Evolutionary conservation across 2,888 invertebrate genomes (phyloP).

Genomic region (Microchrysa polita): DNA sequence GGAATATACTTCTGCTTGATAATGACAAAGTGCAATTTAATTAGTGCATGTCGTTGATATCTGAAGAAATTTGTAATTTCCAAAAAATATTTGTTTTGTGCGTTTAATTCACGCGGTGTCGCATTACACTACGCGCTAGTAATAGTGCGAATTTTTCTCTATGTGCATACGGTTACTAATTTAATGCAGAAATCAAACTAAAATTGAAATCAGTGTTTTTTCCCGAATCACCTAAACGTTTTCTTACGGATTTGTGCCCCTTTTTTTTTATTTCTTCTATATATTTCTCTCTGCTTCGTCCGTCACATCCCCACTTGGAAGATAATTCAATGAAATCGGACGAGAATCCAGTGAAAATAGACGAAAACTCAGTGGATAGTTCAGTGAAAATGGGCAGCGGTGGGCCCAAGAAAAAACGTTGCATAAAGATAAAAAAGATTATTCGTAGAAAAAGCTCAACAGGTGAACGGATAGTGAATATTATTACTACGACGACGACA

Average conservation of each 20-base stretch:
- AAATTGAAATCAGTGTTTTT: background rate
- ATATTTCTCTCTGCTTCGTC: background rate
- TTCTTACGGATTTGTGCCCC: too few relatives aligned
- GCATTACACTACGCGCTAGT: background rate
- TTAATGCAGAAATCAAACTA: too few relatives aligned
- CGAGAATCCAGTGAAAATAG: too few relatives aligned
- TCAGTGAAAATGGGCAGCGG: constrained; percentile 53
- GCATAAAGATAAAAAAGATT: constrained; percentile 55
- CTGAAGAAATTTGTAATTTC: background rate
- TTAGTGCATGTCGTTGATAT: constrained; percentile 28
- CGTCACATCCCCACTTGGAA: too few relatives aligned
- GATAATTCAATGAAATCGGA: too few relatives aligned
- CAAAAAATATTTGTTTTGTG: background rate
- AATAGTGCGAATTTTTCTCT: too few relatives aligned
- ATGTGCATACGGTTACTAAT: too few relatives aligned
- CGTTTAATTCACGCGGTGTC: background rate
- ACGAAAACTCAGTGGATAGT: constrained; percentile 14
- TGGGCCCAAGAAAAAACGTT: constrained; percentile 56
- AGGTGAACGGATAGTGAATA: constrained; percentile 56
- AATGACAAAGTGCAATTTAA: constrained; percentile 43
- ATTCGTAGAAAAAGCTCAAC: constrained; percentile 56
- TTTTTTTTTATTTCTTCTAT: constrained; percentile 8
- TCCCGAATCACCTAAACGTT: background rate
- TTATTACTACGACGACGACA: background rate
- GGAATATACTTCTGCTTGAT: background rate